Percentiles rank a stretch among this genome's conserved stretches.
phyloP scores from a whole-genome alignment of 2,888 invertebrate species.

The Ametastegia equiseti region DNA sequence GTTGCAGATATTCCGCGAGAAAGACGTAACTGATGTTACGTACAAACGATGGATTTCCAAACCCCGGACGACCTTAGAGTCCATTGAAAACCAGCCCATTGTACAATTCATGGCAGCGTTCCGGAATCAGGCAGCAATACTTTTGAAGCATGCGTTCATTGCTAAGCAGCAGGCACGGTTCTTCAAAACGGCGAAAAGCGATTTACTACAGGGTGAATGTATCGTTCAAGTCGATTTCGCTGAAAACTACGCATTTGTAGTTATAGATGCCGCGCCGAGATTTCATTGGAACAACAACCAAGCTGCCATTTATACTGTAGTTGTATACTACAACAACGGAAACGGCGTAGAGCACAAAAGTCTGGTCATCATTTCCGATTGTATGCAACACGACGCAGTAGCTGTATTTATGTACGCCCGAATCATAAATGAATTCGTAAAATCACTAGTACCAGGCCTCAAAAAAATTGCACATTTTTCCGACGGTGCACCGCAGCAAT shows the following conservation, averaged over 20 bases:
- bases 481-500: not conserved
- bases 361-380: not conserved
- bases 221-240: not conserved
- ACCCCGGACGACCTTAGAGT: not conserved
- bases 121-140: not conserved
- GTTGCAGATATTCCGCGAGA: not conserved
- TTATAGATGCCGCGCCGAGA: not conserved
- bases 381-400: not conserved
- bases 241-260: not conserved
- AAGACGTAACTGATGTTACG: not conserved
- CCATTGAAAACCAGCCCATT: not conserved
- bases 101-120: not conserved
- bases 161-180: not conserved
- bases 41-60: not conserved
- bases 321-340: not conserved
- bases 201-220: not conserved
- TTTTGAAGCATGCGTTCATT: not conserved
- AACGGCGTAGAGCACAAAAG: not conserved
- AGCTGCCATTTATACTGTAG: not conserved
- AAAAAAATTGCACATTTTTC: not conserved
- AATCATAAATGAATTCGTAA: not conserved
- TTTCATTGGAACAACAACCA: not conserved
- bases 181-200: not conserved
- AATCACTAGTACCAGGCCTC: not conserved
- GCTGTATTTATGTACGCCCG: not conserved